These are phyloP conservation scores for Scaptodrosophila latifasciaeformis DNA, from an alignment of 2,888 invertebrate species.

Conservation along the genomic window DNA sequence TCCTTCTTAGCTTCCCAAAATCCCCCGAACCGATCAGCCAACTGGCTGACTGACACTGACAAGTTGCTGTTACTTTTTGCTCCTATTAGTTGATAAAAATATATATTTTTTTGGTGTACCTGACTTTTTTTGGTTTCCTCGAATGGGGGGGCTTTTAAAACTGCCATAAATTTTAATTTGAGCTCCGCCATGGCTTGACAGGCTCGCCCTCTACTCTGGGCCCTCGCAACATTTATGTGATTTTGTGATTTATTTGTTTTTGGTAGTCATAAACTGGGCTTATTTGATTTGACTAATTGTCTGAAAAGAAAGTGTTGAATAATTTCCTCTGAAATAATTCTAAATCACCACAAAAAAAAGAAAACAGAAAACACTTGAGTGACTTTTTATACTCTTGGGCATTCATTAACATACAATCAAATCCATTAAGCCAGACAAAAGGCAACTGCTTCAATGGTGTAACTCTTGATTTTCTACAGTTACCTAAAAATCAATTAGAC, in stretches of 20 bases:
- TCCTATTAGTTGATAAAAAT: constrained; percentile 49
- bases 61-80: constrained; percentile 33
- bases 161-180: constrained; percentile 71
- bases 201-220: constrained; percentile 39
- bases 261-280: constrained; percentile 55
- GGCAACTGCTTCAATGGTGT: constrained; percentile 21
- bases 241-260: constrained; percentile 69
- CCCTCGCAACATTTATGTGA: constrained; percentile 51
- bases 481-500: constrained; percentile 54
- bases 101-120: constrained; percentile 14
- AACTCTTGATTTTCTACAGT: constrained; percentile 14
- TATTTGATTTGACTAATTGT: constrained; percentile 51
- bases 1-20: no score
- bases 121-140: neutral
- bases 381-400: constrained; percentile 12
- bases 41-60: constrained; percentile 27
- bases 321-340: no score
- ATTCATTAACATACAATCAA: constrained; percentile 65
- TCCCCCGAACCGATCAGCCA: neutral
- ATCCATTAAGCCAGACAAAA: constrained; percentile 54
- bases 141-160: constrained; percentile 44
- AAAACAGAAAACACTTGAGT: no score
- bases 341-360: no score
- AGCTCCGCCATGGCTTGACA: constrained; percentile 54
- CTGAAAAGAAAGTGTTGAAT: constrained; percentile 38